phyloP scores from a whole-genome alignment of 2,113 vertebrate genomes.

The Telmatochromis sp. region DNA sequence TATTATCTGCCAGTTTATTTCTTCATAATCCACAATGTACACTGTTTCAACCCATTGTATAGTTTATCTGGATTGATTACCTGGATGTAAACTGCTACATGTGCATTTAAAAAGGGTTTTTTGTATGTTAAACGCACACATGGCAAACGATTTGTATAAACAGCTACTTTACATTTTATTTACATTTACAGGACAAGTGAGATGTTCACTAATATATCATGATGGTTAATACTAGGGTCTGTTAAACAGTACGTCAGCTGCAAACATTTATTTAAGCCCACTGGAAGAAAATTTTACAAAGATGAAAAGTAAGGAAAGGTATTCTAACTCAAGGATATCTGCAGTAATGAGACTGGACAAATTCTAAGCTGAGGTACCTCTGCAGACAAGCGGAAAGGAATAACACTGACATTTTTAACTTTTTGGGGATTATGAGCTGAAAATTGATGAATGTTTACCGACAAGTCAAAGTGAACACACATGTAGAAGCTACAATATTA shows the following conservation, averaged over 20 bases:
- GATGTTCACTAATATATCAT: not conserved
- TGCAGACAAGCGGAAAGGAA: not conserved
- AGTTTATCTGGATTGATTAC: constrained; percentile 21
- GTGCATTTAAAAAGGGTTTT: not conserved
- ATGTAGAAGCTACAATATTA: not conserved
- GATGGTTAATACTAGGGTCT: not conserved
- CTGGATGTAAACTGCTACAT: not conserved
- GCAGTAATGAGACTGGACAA: not conserved
- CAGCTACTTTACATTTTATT: not conserved
- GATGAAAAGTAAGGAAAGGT: not conserved
- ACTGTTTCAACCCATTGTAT: not conserved
- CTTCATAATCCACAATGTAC: constrained; percentile 21
- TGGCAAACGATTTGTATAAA: not conserved
- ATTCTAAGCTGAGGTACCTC: not conserved
- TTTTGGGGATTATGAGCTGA: not conserved
- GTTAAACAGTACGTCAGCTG: not conserved
- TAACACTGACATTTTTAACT: not conserved
- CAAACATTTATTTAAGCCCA: not conserved
- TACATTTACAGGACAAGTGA: not conserved
- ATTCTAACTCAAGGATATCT: not conserved
- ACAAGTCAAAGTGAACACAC: not conserved
- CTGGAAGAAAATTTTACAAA: not conserved
- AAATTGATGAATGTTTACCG: not conserved
- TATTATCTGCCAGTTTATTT: constrained; percentile 44
- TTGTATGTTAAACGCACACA: not conserved